A percentile compares a stretch with the other conserved stretches of the same genome.
These are phyloP conservation scores for Pao palembangensis DNA, from an alignment of 2,113 vertebrate species.

Conservation along the genomic window DNA sequence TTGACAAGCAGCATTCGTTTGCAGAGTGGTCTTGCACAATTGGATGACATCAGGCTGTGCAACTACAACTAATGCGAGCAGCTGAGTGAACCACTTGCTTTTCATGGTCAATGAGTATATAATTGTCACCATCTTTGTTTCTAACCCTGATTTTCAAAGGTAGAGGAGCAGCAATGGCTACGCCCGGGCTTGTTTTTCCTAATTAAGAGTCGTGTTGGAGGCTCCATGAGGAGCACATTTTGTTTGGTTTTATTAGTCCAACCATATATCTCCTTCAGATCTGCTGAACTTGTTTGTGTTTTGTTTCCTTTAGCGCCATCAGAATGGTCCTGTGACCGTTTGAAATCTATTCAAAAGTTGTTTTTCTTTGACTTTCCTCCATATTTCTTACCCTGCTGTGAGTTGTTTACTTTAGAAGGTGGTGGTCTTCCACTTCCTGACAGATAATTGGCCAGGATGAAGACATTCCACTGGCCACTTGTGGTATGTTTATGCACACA, in stretches of 20 bases:
- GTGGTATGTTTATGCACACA: neutral
- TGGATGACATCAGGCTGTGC: neutral
- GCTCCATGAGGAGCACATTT: no score
- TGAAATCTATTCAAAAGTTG: no score
- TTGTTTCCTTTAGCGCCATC: no score
- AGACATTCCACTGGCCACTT: neutral
- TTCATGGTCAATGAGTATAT: conserved; percentile 28
- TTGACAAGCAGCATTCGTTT: neutral
- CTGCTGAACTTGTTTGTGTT: no score
- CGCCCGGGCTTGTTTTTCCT: no score
- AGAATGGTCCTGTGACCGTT: no score
- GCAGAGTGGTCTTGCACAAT: neutral
- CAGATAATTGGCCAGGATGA: neutral
- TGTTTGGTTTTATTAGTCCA: no score
- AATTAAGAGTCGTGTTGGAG: no score
- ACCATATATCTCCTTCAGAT: no score
- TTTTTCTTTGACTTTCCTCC: neutral
- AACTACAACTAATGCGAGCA: neutral
- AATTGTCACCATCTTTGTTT: conserved; percentile 39
- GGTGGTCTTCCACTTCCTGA: neutral
- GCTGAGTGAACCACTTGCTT: neutral
- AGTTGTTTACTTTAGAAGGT: neutral
- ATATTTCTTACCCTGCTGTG: neutral
- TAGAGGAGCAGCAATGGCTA: conserved; percentile 5
- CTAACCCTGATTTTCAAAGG: conserved; percentile 7